Percentiles rank a stretch among this genome's conserved stretches.
These are phyloP conservation scores for Bolinopsis microptera DNA, from an alignment of 37 sponge, comb jelly and placozoan genomes.

Conservation along the genomic window DNA sequence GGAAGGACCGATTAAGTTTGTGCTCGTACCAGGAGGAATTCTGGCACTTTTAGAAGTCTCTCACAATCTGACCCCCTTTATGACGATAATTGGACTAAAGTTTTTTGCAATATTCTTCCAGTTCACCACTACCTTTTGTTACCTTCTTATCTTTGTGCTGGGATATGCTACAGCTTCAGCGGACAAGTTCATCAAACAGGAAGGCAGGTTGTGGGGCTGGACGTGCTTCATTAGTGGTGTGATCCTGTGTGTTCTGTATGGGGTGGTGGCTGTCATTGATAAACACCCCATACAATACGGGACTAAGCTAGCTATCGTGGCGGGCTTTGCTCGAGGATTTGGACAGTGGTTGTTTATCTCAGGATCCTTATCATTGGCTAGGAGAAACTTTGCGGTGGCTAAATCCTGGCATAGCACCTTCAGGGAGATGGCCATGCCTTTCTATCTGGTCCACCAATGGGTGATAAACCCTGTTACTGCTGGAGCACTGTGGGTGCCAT, in stretches of 20 bases:
- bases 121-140: no score
- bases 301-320: neutral
- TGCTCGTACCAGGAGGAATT: neutral
- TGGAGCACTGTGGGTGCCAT: conserved; percentile 3
- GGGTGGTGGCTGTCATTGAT: neutral
- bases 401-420: neutral
- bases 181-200: neutral
- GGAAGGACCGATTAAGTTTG: neutral
- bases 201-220: neutral
- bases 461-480: neutral
- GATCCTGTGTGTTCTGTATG: neutral
- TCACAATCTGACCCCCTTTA: neutral
- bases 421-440: neutral
- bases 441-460: neutral
- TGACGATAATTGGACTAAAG: no score
- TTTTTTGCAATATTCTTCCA: no score
- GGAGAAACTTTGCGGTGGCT: neutral
- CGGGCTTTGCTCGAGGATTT: neutral
- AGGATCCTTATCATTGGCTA: neutral
- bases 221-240: neutral
- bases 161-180: conserved; percentile 6
- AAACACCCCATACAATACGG: neutral
- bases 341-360: neutral
- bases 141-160: neutral
- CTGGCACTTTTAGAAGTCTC: neutral